phyloP scores from a whole-genome alignment of 2,797 vertebrate species.

The Distichodus sexfasciatus region DNA sequence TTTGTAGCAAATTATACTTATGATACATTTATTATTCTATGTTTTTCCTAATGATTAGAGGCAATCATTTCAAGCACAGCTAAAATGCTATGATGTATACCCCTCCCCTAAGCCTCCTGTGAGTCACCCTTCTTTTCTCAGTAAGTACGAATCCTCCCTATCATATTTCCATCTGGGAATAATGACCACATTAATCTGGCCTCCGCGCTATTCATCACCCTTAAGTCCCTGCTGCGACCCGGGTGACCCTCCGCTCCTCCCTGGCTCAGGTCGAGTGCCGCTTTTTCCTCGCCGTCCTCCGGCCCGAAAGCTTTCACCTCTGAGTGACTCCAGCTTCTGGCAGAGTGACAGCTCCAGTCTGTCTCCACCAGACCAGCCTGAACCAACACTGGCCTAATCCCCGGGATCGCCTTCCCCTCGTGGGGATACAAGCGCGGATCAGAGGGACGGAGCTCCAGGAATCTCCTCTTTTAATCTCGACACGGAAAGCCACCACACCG shows the following conservation, averaged over 20 bases:
- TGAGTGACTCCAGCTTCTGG: constrained; percentile 51
- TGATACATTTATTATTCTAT: neutral
- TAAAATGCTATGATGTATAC: constrained; percentile 12
- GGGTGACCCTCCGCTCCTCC: constrained; percentile 36
- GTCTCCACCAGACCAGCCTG: constrained; percentile 67
- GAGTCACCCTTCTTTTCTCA: constrained; percentile 6
- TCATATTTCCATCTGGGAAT: constrained; percentile 52
- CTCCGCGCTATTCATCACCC: constrained; percentile 45
- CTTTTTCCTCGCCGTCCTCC: constrained; percentile 20
- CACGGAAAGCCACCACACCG: constrained; percentile 16
- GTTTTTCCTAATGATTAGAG: neutral
- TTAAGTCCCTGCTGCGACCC: constrained; percentile 41
- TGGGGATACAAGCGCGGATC: constrained; percentile 58
- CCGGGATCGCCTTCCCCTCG: constrained; percentile 62
- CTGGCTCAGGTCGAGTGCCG: constrained; percentile 14
- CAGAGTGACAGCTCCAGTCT: constrained; percentile 56
- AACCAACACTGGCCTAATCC: constrained; percentile 64
- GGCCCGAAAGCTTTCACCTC: constrained; percentile 43
- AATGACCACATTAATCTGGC: constrained; percentile 53
- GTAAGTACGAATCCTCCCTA: constrained; percentile 27
- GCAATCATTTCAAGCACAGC: neutral
- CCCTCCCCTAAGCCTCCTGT: constrained; percentile 7
- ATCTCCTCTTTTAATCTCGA: constrained; percentile 49
- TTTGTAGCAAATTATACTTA: too few species aligned
- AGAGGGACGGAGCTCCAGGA: constrained; percentile 49